Evolutionary conservation across 2,113 vertebrate genomes (phyloP), one percentile per base, ranked within the genome.

Genomic region (Labrus mixtus): DNA sequence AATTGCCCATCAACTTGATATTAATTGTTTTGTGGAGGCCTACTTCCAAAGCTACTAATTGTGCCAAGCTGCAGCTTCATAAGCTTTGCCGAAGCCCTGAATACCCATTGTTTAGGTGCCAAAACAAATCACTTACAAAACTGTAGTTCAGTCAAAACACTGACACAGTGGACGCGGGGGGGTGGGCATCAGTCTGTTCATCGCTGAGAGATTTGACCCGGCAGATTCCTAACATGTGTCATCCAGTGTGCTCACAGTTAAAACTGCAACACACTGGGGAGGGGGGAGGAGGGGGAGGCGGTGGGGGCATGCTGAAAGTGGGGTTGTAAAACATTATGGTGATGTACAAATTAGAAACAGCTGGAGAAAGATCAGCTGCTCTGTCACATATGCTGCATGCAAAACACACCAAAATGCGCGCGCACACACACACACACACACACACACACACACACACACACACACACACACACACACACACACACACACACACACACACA

Each of bases 291-390:
- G 41, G 62, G 29, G 50, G 29, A 48, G 76, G 16, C 56, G 80
- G 46, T 7, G 45, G 68, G 76, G 72, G 59, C 45, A 80, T 85
- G 85, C 82, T 84, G 83, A 79, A 82, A 87, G 75, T 61, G 70
- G 84, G 86, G 78, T 73, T 77, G 88, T 86, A 85, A 89, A 88
- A 87, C 83, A 87, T 87, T 83, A 86, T 63, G 69, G 76, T 72
- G 74, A 90, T 72, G 73, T 79, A 72, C 71, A 91, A 91, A 92
- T 90, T 82, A 72, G 76, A 93, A 92, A 86, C 92, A 92, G 91
- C 65, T 70, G 73, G 53, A 61, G 71, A 71, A 69, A 76, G 58
- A 83, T 83, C 86, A 89, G 91, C 84, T 86, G 82, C 73, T 81
- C 74, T 55, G 61, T 67, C 78, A 58, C 82, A 72, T 58, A 68